A percentile compares a stretch with the other conserved stretches of the same genome.
These are phyloP conservation scores for Vulpes ferrilata DNA, from an alignment of 2,113 vertebrate species.

Conservation along the genomic window DNA sequence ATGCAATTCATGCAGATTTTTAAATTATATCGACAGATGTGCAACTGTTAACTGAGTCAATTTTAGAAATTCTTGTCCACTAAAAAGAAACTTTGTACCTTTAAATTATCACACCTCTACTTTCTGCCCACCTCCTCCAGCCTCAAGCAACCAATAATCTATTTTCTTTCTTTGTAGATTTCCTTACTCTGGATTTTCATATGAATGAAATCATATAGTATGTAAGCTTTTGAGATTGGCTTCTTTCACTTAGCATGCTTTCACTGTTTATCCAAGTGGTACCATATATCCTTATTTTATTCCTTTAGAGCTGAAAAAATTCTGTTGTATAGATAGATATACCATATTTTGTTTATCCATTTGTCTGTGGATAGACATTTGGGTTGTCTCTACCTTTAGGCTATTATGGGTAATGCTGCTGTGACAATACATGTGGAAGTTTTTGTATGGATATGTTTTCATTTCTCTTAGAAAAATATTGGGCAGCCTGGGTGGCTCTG, in stretches of 20 bases:
- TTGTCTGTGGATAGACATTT: background rate
- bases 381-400: background rate
- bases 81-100: background rate
- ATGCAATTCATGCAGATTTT: background rate
- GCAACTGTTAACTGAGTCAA: background rate
- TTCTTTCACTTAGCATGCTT: slow-evolving; percentile 33
- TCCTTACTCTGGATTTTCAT: background rate
- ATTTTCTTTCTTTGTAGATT: background rate
- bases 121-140: background rate
- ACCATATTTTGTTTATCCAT: background rate
- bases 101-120: background rate
- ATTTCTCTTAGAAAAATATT: background rate
- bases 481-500: too few relatives aligned
- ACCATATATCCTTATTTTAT: background rate
- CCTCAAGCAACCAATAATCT: background rate
- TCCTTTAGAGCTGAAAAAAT: background rate
- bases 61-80: background rate
- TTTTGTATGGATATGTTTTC: background rate
- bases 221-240: background rate
- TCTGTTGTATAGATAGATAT: background rate
- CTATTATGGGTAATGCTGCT: background rate
- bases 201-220: background rate
- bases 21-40: background rate
- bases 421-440: background rate
- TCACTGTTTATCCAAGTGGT: background rate